Conservation (phyloP, 2,888 invertebrate genomes). For the Erynnis tages region DNA sequence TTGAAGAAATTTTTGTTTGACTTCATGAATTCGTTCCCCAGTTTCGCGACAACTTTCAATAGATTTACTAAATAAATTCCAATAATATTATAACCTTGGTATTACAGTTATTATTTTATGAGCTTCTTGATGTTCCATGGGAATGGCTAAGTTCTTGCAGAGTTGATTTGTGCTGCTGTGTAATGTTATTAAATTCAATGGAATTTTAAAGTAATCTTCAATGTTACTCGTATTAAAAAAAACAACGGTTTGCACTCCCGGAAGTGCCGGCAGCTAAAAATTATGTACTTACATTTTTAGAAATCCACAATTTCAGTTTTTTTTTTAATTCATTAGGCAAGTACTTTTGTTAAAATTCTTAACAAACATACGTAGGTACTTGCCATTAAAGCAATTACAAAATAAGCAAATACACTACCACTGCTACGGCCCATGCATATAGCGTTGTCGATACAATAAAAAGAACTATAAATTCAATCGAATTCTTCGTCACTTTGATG, state of each 20-base stretch:
- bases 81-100: not conserved
- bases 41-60: constrained; percentile 19
- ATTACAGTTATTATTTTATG: constrained; percentile 2
- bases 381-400: constrained; percentile 34
- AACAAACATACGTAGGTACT: constrained; percentile 19
- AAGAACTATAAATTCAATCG: constrained; percentile 58
- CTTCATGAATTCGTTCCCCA: constrained; percentile 14
- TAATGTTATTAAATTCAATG: too few relatives aligned
- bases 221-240: too few relatives aligned
- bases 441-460: constrained; percentile 46
- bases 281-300: too few relatives aligned
- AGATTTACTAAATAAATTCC: constrained; percentile 13
- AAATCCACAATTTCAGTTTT: too few relatives aligned
- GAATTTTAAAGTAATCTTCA: too few relatives aligned
- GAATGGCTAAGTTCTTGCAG: too few relatives aligned
- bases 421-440: constrained; percentile 29
- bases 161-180: too few relatives aligned
- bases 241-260: too few relatives aligned
- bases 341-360: constrained; percentile 27
- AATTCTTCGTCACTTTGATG: constrained; percentile 59
- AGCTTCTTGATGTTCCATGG: not conserved
- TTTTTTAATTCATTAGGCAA: not conserved
- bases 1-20: constrained; percentile 30
- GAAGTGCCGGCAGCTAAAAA: too few relatives aligned
- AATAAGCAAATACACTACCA: constrained; percentile 32